phyloP scores from a whole-genome alignment of 2,113 vertebrate species.

The Probosciger aterrimus region DNA sequence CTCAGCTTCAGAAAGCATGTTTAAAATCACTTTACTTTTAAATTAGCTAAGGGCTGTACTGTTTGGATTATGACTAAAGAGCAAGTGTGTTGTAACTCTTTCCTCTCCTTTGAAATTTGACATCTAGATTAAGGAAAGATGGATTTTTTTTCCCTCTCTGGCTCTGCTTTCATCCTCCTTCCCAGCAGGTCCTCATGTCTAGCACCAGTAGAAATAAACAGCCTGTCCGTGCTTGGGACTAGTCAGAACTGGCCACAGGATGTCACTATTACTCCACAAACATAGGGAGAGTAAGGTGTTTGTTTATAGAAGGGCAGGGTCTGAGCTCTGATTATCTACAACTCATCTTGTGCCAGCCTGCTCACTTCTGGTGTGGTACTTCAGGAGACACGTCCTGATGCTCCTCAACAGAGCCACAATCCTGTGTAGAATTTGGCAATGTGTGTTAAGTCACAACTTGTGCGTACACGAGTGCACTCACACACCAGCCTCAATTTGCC shows the following conservation, averaged over 20 bases:
- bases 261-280: constrained; percentile 75
- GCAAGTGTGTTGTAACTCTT: constrained; percentile 23
- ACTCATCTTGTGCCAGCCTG: fast-evolving
- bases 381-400: neutral
- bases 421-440: fast-evolving
- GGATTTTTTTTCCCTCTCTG: neutral
- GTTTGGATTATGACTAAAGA: constrained; percentile 46
- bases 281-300: neutral
- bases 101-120: constrained; percentile 23
- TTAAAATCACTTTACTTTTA: constrained; percentile 59
- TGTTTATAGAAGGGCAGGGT: constrained; percentile 39
- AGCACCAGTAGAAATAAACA: neutral
- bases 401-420: neutral
- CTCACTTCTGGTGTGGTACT: neutral
- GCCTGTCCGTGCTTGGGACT: constrained; percentile 46
- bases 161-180: neutral
- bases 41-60: constrained; percentile 29
- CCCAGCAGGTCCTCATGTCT: neutral
- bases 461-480: fast-evolving
- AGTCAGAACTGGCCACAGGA: constrained; percentile 68
- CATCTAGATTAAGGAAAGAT: neutral
- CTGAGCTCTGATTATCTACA: neutral
- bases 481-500: neutral
- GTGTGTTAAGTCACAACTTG: neutral
- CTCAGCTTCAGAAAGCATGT: constrained; percentile 15